These are phyloP conservation scores for Aselliscus stoliczkanus DNA, from an alignment of 2,797 vertebrate genomes.

Conservation along the genomic window DNA sequence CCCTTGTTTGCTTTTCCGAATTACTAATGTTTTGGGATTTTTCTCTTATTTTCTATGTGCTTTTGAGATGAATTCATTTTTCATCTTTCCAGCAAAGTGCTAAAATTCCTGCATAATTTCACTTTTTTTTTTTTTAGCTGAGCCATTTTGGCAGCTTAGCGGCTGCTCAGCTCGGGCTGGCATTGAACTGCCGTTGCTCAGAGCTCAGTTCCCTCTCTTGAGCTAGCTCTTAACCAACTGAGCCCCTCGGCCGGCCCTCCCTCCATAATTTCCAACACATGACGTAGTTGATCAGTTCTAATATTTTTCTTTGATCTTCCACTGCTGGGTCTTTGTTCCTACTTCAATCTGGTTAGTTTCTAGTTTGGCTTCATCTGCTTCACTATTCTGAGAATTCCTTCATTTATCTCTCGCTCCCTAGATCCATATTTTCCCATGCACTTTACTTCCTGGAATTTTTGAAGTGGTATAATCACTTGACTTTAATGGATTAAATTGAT, in stretches of 20 bases:
- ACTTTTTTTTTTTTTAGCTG: too few species aligned
- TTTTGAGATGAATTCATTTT: not conserved
- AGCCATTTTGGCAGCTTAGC: too few species aligned
- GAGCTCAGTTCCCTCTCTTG: too few species aligned
- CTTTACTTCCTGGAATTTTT: not conserved
- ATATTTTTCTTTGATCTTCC: not conserved
- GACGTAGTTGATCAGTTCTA: not conserved
- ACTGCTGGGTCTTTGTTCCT: not conserved
- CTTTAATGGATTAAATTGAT: not conserved
- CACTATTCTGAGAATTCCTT: not conserved
- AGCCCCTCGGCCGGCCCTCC: too few species aligned
- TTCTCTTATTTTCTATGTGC: not conserved
- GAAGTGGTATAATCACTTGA: not conserved
- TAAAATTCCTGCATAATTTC: too few species aligned
- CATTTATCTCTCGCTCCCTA: not conserved
- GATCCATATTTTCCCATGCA: not conserved
- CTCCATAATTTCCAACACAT: not conserved
- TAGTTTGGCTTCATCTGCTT: not conserved
- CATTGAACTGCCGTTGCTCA: too few species aligned
- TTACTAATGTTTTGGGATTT: not conserved
- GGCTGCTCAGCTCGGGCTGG: too few species aligned
- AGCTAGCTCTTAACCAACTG: too few species aligned
- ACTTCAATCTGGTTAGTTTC: not conserved
- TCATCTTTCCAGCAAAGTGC: not conserved
- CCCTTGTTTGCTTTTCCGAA: too few species aligned